Base-by-base conservation (phyloP, 2,888 invertebrate species). In the Acronicta psi region DNA sequence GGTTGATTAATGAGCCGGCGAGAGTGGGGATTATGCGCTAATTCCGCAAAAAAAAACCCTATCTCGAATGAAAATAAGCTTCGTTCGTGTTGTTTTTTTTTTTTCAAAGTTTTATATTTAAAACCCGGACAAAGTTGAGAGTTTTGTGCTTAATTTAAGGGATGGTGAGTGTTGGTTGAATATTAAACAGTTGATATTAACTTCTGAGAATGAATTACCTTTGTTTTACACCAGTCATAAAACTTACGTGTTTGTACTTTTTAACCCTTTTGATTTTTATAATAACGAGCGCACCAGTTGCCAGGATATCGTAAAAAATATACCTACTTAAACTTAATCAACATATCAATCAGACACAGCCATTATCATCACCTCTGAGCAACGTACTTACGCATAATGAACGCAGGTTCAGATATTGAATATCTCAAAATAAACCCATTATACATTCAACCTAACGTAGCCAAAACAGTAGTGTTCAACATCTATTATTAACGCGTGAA, bases 1-100 rank as follows among this genome's bases (percentile, higher is more conserved):
- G 75, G 82, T 84, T 90, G 91, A 91, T 91, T 88, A 90, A 92
- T 88, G 90, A 75, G 66, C 76, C 59, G 61, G 71, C 80, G 74
- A 80, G 83, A 79, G 78, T 79, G 69, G 62, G 84, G 85, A 85
- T 86, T 86, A 87, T 79, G 74, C 82, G 85, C 84, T 84, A 84
- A 86, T 83, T 80, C 80, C 54, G 77, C 83, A 87, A 88, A 89
- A 88, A 89, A 68, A 81, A 72, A 63, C 66, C 67, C 72, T 75
- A 78, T 79, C 80, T 70, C 58, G 51, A 69, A 73, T 67, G 61
- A 77, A 80, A 80, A 79, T 80, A 74, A 75, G 63, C 69, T 65
- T 50, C 55, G 54, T 38, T 56, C 47, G 59, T 73, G 57, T 18
- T 29, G 14, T 40, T 47, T 41, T 43, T 61, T 31, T 75, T 77